Evolutionary conservation across 2,888 invertebrate species (phyloP).

Genomic region (Caenorhabditis doughertyi): DNA sequence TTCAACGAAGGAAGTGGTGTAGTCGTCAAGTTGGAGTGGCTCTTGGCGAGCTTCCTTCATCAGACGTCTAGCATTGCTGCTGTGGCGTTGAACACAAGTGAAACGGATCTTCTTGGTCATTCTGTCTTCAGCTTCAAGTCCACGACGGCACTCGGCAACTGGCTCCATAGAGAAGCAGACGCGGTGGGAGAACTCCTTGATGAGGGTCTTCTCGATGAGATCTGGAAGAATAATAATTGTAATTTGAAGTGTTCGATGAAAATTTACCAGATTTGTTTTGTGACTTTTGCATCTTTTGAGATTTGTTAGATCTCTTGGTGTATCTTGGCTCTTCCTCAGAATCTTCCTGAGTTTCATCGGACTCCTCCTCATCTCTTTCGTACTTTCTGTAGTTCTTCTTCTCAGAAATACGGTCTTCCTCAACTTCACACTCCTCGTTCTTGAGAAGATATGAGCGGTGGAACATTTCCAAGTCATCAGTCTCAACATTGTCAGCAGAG

Average conservation of each 20-base stretch:
- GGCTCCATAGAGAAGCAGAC: constrained; percentile 80
- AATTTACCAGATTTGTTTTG: too few relatives aligned
- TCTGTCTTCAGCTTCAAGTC: constrained; percentile 38
- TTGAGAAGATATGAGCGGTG: constrained; percentile 77
- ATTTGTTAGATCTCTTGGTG: constrained; percentile 39
- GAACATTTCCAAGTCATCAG: constrained; percentile 77
- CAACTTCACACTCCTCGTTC: constrained; percentile 66
- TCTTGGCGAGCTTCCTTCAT: constrained; percentile 60
- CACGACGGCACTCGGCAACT: constrained; percentile 74
- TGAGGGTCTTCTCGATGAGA: constrained; percentile 73
- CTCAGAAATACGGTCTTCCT: constrained; percentile 62
- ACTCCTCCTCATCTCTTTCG: constrained; percentile 60
- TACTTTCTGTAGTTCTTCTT: constrained; percentile 70
- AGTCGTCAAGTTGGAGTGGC: constrained; percentile 56
- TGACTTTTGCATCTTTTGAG: constrained; percentile 20
- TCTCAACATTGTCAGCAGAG: constrained; percentile 72
- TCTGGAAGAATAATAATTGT: too few relatives aligned
- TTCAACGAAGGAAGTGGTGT: constrained; percentile 69
- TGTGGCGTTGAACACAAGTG: constrained; percentile 75
- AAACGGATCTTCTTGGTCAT: constrained; percentile 67
- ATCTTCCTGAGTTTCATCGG: constrained; percentile 56
- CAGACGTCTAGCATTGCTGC: constrained; percentile 70
- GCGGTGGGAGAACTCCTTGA: constrained; percentile 76
- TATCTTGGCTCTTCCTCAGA: constrained; percentile 51
- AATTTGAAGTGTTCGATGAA: constrained; percentile 20